Percentiles rank a stretch among this genome's conserved stretches.
Conservation (phyloP, 2,797 vertebrate species). For the Mus minutoides region DNA sequence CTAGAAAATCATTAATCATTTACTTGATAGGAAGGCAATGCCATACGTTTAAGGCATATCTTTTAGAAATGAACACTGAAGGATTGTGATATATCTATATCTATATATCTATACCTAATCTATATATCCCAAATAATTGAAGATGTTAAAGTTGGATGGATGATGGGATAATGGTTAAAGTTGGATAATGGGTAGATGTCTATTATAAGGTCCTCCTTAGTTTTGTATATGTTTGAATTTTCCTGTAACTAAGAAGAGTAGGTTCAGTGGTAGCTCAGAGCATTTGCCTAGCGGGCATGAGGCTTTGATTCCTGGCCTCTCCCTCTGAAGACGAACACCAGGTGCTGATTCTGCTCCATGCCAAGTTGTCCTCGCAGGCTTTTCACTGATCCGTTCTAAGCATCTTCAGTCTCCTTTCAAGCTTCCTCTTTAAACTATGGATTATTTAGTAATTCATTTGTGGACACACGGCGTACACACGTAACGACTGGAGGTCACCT, state of each 20-base stretch:
- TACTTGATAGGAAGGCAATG: not conserved
- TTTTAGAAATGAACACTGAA: conserved; percentile 14
- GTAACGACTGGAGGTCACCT: not conserved
- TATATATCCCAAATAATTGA: not conserved
- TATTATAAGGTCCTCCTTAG: not conserved
- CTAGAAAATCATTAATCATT: conserved; percentile 22
- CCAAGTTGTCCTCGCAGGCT: not conserved
- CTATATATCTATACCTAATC: no score
- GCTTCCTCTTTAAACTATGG: conserved; percentile 5
- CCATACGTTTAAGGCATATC: not conserved
- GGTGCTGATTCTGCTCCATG: conserved; percentile 32
- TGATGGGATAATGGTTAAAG: not conserved
- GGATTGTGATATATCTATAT: not conserved
- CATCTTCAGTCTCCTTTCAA: not conserved
- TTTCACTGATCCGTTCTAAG: conserved; percentile 29
- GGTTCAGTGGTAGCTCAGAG: not conserved
- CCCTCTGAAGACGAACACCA: not conserved
- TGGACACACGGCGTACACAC: not conserved
- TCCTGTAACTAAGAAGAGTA: not conserved
- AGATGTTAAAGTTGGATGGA: no score
- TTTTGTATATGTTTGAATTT: conserved; percentile 24
- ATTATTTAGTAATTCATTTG: not conserved
- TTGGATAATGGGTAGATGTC: not conserved
- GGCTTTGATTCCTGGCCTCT: not conserved
- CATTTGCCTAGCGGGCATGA: not conserved